phyloP scores from a whole-genome alignment of 2,888 invertebrate genomes.

The Anthrax anthrax region DNA sequence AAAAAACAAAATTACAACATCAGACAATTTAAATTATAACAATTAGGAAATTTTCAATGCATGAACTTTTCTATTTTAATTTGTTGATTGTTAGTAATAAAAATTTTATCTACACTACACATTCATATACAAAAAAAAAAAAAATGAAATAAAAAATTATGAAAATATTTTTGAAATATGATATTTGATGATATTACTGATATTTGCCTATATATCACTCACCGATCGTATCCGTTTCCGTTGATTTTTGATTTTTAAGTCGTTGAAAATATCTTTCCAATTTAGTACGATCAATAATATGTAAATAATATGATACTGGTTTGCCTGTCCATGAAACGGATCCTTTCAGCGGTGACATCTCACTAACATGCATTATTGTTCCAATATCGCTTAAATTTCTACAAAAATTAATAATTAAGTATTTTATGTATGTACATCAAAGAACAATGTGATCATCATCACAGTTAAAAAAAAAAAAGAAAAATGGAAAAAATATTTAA shows the following conservation, averaged over 20 bases:
- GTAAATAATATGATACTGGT: conserved; percentile 96
- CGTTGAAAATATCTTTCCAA: conserved; percentile 92
- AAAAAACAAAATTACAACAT: no score
- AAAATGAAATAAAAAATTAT: neutral
- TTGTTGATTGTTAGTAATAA: no score
- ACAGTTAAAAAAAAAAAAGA: no score
- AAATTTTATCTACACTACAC: no score
- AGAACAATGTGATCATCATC: no score
- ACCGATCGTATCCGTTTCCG: conserved; percentile 26
- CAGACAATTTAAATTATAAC: no score
- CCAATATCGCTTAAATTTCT: conserved; percentile 95
- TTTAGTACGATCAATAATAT: conserved; percentile 94
- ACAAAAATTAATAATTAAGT: neutral
- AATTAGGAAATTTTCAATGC: no score
- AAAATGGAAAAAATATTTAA: no score
- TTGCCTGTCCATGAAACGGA: conserved; percentile 99
- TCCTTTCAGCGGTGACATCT: conserved; percentile 86
- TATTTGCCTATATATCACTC: conserved; percentile 9
- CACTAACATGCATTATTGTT: conserved; percentile 95
- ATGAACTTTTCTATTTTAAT: no score
- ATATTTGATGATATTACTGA: no score
- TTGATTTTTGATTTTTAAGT: conserved; percentile 77
- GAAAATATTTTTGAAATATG: neutral
- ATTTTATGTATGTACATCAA: no score
- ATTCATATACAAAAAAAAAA: no score